Conservation (phyloP, 2,797 vertebrate species). For the Phoebastria nigripes region DNA sequence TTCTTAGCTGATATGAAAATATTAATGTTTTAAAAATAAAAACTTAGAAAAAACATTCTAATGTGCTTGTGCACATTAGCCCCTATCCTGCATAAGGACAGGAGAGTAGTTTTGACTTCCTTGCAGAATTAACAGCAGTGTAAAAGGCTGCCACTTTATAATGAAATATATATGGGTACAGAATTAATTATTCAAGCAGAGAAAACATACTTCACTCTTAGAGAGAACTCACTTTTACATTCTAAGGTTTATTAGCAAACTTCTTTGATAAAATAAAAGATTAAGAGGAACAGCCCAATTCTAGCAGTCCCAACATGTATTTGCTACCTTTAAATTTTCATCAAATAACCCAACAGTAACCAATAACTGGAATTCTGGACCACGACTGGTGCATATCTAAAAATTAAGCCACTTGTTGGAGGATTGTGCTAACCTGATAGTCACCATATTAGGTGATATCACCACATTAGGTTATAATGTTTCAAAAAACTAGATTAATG, state of each 20-base stretch:
- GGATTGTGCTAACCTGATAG: neutral
- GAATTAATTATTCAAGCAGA: slow-evolving; percentile 36
- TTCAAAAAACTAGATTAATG: neutral
- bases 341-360: neutral
- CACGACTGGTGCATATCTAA: neutral
- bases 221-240: neutral
- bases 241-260: neutral
- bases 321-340: neutral
- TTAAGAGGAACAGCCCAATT: neutral
- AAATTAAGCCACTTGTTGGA: neutral
- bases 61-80: neutral
- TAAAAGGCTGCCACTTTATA: neutral
- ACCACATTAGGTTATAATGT: neutral
- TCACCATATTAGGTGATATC: neutral
- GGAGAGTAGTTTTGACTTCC: neutral
- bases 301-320: neutral
- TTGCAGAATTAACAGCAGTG: neutral
- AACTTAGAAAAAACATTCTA: neutral
- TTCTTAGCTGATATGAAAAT: neutral
- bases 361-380: neutral
- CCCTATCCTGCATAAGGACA: neutral
- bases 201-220: neutral
- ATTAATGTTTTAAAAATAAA: neutral
- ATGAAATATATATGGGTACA: slow-evolving; percentile 5
- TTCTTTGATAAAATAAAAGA: neutral